Base-by-base conservation (phyloP, 2,113 vertebrate genomes). In the Anthoscopus minutus region DNA sequence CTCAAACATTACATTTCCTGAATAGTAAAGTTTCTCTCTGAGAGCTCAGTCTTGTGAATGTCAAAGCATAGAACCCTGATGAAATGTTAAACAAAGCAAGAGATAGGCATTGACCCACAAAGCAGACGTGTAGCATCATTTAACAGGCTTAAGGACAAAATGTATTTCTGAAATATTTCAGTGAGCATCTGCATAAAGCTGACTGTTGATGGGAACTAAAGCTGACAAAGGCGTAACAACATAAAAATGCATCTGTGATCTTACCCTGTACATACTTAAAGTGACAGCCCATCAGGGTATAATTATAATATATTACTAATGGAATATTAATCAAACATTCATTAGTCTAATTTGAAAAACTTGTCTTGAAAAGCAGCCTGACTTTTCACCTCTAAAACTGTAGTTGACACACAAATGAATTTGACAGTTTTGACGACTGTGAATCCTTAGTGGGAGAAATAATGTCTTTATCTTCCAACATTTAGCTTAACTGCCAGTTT, bases 341-440 rank as follows among this genome's bases (percentile, higher is more conserved):
- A 81, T 80, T 93, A 70, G 48, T 84, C 10, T 81, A 92, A 93
- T 92, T 94, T 93, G 57, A 73, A 93, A 94, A 94, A 51, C 31
- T 61, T 69, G 37, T 54, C 50, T 94, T 48, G 69, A 91, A 91
- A 93, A 69, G 57, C 72, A 81, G 38, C 57, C 77, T 74, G 81
- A 95, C 94, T 96, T 95, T 84, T 96, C 85, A 92, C 90, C 94
- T 81, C 62, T 93, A 61, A 67, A 95, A 86, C 67, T 47, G 24
- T 31, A 88, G 88, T 9, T 93, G 80, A 94, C 88, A 88, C 66
- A 65, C 66, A 88, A 90, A 92, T 42, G 48, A 62, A 82, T 88
- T 2, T 88, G 81, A 81, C 50, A 77, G 79, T 58, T 51, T 66
- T 65, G 71, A 83, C 0, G 10, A 90, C 57, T 61, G 15, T 2